Evolutionary conservation across 1,140 invertebrate species (phyloP).

Genomic region (Drosophila sechellia): DNA sequence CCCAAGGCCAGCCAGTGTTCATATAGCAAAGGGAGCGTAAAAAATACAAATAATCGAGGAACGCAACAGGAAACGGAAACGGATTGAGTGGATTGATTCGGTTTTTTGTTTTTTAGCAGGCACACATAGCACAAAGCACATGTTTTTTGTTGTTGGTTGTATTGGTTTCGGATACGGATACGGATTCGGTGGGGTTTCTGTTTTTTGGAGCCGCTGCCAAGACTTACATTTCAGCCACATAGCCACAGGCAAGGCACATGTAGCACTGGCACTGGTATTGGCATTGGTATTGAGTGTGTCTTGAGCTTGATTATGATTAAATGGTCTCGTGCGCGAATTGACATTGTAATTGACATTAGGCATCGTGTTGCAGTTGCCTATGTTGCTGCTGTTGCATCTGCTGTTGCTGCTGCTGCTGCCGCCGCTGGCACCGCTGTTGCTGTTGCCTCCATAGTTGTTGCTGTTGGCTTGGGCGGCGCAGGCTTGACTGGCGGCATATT

Average conservation of each 20-base stretch:
- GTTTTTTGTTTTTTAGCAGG: slow-evolving; percentile 4
- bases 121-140: slow-evolving; percentile 49
- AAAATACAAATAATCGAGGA: slow-evolving; percentile 22
- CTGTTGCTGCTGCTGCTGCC: slow-evolving; percentile 13
- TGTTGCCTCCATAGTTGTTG: slow-evolving; percentile 22
- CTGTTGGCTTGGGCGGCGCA: slow-evolving; percentile 30
- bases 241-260: slow-evolving; percentile 69
- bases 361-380: slow-evolving; percentile 58
- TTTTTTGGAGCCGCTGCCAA: slow-evolving; percentile 70
- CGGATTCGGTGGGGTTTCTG: slow-evolving; percentile 18
- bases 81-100: slow-evolving; percentile 12
- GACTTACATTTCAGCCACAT: slow-evolving; percentile 84
- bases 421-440: not conserved
- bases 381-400: slow-evolving; percentile 24
- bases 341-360: slow-evolving; percentile 72
- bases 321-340: slow-evolving; percentile 75
- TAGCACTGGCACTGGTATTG: slow-evolving; percentile 66
- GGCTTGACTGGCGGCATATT: slow-evolving; percentile 47
- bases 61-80: slow-evolving; percentile 50
- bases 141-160: slow-evolving; percentile 12
- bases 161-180: slow-evolving; percentile 14
- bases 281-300: slow-evolving; percentile 73
- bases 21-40: slow-evolving; percentile 12
- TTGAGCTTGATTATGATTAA: slow-evolving; percentile 79
- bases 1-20: slow-evolving; percentile 11